Evolutionary conservation across 2,888 invertebrate species (phyloP).

Genomic region (Blomia tropicalis): DNA sequence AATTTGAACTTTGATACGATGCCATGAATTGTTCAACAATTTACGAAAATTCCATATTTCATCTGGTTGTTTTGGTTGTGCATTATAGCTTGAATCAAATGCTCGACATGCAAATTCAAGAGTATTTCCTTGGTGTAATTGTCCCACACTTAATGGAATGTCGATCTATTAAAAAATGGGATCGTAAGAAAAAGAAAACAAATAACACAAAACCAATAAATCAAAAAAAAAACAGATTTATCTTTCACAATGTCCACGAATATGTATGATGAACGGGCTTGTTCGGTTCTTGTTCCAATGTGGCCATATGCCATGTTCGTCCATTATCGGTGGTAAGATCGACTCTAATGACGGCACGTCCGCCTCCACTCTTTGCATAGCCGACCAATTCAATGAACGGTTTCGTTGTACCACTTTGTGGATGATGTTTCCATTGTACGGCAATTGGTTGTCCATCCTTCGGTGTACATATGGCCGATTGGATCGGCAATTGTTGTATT

Average conservation of each 20-base stretch:
- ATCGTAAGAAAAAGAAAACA: not conserved
- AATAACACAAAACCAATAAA: no score
- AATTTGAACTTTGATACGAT: conserved; percentile 46
- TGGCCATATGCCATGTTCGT: conserved; percentile 25
- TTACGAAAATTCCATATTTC: conserved; percentile 95
- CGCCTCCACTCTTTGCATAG: conserved; percentile 90
- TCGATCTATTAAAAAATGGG: conserved; percentile 27
- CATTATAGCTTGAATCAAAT: conserved; percentile 72
- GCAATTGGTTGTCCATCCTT: conserved; percentile 45
- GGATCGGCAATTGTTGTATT: conserved; percentile 84
- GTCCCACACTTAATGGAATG: conserved; percentile 26
- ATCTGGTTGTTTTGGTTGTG: conserved; percentile 76
- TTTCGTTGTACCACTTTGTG: not conserved
- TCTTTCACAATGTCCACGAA: conserved; percentile 25
- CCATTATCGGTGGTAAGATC: conserved; percentile 51
- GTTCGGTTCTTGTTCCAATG: conserved; percentile 22
- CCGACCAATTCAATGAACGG: conserved; percentile 45
- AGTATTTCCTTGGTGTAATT: conserved; percentile 16
- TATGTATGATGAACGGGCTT: conserved; percentile 19
- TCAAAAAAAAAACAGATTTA: no score
- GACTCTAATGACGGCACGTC: conserved; percentile 69
- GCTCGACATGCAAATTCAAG: conserved; percentile 79
- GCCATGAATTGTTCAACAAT: conserved; percentile 84
- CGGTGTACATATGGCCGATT: conserved; percentile 79
- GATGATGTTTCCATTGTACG: conserved; percentile 29